Conservation (phyloP, 2,888 invertebrate species). For the Lasioglossum oenotherae region DNA sequence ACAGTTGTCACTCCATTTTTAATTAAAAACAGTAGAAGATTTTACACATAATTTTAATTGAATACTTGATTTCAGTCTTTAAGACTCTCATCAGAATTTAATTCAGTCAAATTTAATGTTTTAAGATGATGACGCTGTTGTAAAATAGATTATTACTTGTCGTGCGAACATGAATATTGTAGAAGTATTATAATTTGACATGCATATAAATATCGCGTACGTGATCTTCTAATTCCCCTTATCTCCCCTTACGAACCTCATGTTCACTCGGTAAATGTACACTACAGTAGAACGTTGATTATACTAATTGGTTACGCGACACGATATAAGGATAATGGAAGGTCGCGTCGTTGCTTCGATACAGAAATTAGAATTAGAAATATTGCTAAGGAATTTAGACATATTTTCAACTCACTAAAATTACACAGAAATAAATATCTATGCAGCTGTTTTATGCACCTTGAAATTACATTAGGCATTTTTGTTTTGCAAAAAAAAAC, state of each 20-base stretch:
- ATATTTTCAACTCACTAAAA: not conserved
- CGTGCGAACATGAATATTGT: not conserved
- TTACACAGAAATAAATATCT: too few species aligned
- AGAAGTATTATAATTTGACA: too few species aligned
- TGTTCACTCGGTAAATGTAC: not conserved
- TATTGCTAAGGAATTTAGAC: not conserved
- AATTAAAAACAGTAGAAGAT: not conserved
- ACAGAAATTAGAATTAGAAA: too few species aligned
- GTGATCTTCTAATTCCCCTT: not conserved
- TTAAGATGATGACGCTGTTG: not conserved
- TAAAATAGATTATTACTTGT: not conserved
- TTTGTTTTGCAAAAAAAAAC: not conserved
- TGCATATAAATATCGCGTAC: not conserved
- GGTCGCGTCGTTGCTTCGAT: not conserved
- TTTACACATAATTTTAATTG: not conserved
- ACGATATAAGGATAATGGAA: not conserved
- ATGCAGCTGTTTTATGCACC: too few species aligned
- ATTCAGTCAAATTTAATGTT: not conserved
- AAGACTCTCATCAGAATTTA: too few species aligned
- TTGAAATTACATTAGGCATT: not conserved
- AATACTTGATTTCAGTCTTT: too few species aligned
- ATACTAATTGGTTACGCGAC: not conserved
- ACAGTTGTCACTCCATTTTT: not conserved
- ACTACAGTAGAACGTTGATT: not conserved
- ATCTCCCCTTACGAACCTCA: not conserved